These are phyloP conservation scores for Ianthella basta DNA, from an alignment of 37 sponge, comb jelly and placozoan species.

Conservation along the genomic window DNA sequence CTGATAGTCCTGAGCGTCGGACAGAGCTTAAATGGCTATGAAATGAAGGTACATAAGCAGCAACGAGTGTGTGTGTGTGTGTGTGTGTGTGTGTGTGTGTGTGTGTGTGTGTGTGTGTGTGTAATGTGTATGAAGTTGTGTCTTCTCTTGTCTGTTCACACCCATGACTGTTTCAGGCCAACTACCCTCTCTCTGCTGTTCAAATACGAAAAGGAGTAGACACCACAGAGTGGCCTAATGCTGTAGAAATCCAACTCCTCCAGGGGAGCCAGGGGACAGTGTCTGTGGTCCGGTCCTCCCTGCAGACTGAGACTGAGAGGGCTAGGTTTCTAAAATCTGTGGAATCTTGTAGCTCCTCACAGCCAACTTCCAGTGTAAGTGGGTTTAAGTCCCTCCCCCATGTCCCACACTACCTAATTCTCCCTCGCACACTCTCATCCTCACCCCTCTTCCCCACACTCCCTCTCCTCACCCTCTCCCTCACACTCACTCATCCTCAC, in stretches of 20 bases:
- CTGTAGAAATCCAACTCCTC: slow-evolving; percentile 17
- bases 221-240: slow-evolving; percentile 16
- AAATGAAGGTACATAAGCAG: slow-evolving; percentile 49
- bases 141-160: too few relatives aligned
- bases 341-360: slow-evolving; percentile 4
- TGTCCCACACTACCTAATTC: too few relatives aligned
- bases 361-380: slow-evolving; percentile 19
- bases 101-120: background rate
- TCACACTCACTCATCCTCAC: background rate
- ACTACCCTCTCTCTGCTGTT: slow-evolving; percentile 18
- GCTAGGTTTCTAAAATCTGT: slow-evolving; percentile 3
- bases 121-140: too few relatives aligned
- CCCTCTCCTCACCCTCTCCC: background rate
- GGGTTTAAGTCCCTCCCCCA: too few relatives aligned
- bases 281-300: slow-evolving; percentile 18
- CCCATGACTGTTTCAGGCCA: background rate
- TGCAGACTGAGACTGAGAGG: background rate
- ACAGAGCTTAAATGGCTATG: slow-evolving; percentile 85
- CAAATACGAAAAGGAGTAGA: slow-evolving; percentile 1
- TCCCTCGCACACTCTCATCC: background rate
- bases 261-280: background rate
- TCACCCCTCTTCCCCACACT: background rate
- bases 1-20: slow-evolving; percentile 81
- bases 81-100: slow-evolving; percentile 2
- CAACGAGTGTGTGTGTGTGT: background rate